Percentiles rank a stretch among this genome's conserved stretches.
Evolutionary conservation across 2,113 vertebrate species (phyloP).

Genomic region (Condylura cristata): DNA sequence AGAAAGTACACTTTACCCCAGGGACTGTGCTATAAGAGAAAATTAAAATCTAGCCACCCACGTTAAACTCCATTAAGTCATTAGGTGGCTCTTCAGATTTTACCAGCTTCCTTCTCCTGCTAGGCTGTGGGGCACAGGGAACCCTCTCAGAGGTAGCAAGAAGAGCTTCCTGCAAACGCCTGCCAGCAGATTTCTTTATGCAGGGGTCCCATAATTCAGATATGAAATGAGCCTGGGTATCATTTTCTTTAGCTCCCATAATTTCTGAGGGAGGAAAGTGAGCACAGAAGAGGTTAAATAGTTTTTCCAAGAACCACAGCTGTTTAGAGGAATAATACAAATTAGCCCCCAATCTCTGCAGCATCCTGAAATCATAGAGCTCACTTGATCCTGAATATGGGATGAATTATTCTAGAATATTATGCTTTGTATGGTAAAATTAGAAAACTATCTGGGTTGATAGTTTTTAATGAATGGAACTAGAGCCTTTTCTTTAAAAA

Average conservation of each 20-base stretch:
- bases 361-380: neutral
- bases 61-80: constrained; percentile 48
- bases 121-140: neutral
- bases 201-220: neutral
- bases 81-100: constrained; percentile 45
- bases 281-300: neutral
- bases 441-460: neutral
- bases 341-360: neutral
- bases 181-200: neutral
- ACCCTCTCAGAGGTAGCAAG: neutral
- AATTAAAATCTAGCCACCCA: constrained; percentile 56
- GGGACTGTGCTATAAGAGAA: constrained; percentile 54
- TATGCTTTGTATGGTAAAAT: neutral
- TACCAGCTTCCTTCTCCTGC: neutral
- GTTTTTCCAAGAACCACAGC: neutral
- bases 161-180: neutral
- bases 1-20: constrained; percentile 53
- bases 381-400: neutral
- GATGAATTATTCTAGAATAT: neutral
- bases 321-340: neutral
- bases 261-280: neutral
- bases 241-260: neutral
- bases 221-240: neutral
- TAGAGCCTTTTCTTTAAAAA: neutral
- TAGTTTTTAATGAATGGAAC: neutral